phyloP scores from a whole-genome alignment of 2,797 vertebrate genomes.

The Simalia tracyae region DNA sequence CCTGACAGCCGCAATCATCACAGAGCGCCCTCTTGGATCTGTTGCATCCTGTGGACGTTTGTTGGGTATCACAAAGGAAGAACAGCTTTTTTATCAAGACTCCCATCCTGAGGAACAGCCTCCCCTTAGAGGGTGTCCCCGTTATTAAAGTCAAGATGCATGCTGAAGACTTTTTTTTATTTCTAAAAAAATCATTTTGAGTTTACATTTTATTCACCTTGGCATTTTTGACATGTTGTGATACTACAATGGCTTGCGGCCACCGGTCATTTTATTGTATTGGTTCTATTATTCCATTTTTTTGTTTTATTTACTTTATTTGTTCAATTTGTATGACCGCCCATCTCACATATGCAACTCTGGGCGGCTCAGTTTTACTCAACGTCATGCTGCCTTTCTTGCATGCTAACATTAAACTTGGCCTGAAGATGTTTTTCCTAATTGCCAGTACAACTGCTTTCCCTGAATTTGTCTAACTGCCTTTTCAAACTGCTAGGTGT shows the following conservation, averaged over 20 bases:
- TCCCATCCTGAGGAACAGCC: neutral
- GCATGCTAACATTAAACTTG: neutral
- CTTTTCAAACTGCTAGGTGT: neutral
- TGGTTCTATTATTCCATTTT: neutral
- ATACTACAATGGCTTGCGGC: neutral
- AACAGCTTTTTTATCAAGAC: neutral
- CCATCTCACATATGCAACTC: neutral
- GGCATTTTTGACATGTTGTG: neutral
- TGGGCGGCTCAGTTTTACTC: neutral
- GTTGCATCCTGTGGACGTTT: neutral
- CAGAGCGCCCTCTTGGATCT: neutral
- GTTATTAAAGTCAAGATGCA: neutral
- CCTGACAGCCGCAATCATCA: neutral
- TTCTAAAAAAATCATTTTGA: neutral
- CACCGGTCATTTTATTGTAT: neutral
- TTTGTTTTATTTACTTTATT: neutral
- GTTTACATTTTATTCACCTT: neutral
- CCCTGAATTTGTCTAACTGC: neutral
- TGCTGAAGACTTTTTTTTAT: neutral
- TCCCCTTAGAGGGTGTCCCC: neutral
- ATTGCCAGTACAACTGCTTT: neutral
- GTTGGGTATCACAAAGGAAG: neutral
- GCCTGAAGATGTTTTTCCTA: neutral
- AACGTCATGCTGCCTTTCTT: neutral
- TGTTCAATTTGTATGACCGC: neutral